phyloP scores from a whole-genome alignment of 2,888 invertebrate species.

The Onthophagus sagittarius region DNA sequence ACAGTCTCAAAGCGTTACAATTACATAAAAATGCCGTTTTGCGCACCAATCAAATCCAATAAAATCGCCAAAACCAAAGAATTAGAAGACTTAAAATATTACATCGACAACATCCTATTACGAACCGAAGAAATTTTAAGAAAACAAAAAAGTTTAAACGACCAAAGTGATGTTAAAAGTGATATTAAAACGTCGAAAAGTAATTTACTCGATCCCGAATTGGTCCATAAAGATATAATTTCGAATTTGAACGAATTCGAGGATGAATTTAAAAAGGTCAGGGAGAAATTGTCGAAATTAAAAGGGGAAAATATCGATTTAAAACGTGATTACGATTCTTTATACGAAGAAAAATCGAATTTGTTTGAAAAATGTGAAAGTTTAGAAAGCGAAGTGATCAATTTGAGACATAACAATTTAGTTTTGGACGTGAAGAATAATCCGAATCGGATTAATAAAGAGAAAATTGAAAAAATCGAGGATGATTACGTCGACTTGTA shows the following conservation, averaged over 20 bases:
- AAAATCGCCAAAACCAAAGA: conserved; percentile 4
- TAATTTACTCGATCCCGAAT: too few relatives aligned
- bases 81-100: conserved; percentile 19
- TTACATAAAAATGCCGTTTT: conserved; percentile 15
- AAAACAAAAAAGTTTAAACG: conserved; percentile 14
- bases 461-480: conserved; percentile 19
- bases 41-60: conserved; percentile 13
- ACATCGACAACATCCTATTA: conserved; percentile 16
- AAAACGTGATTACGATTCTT: conserved; percentile 10
- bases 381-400: conserved; percentile 16
- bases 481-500: conserved; percentile 18
- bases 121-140: conserved; percentile 18
- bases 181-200: neutral
- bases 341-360: conserved; percentile 15
- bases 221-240: neutral
- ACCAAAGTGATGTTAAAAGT: conserved; percentile 14
- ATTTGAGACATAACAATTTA: conserved; percentile 21
- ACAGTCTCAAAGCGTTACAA: too few relatives aligned
- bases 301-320: conserved; percentile 10
- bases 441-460: conserved; percentile 3
- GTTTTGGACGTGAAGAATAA: conserved; percentile 16
- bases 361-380: conserved; percentile 14
- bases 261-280: conserved; percentile 8
- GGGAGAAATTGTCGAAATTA: conserved; percentile 9
- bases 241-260: conserved; percentile 16